Evolutionary conservation across 1,140 invertebrate genomes (phyloP).

Genomic region (Achroia grisella): DNA sequence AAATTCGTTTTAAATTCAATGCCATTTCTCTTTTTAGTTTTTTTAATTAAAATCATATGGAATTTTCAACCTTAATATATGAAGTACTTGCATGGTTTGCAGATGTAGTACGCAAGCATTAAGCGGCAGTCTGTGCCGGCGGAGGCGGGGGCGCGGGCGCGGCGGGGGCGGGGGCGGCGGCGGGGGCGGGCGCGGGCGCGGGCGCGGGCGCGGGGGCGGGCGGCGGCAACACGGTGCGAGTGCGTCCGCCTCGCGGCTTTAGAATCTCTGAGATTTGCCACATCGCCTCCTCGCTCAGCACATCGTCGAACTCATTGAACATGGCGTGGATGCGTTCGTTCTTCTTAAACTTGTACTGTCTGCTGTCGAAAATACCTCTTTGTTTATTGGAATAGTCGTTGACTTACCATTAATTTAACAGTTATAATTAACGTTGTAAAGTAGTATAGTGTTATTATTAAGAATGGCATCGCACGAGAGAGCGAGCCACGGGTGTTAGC

Average conservation of each 20-base stretch:
- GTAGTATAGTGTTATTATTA: too few species aligned
- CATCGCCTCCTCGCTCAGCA: conserved; percentile 95
- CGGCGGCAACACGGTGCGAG: conserved; percentile 25
- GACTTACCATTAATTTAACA: too few species aligned
- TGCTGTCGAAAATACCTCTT: conserved; percentile 23
- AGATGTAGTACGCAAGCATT: not conserved
- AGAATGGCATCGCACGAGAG: too few species aligned
- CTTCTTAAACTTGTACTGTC: conserved; percentile 89
- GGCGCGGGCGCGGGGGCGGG: conserved; percentile 19
- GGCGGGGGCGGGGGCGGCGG: conserved; percentile 27
- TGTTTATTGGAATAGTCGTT: too few species aligned
- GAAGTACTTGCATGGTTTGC: too few species aligned
- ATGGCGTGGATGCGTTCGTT: conserved; percentile 95
- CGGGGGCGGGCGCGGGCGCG: conserved; percentile 14
- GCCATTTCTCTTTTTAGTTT: too few species aligned
- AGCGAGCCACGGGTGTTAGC: too few species aligned
- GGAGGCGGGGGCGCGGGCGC: conserved; percentile 14
- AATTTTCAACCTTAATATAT: too few species aligned
- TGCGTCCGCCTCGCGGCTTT: conserved; percentile 86
- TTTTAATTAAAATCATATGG: too few species aligned
- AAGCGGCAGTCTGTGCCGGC: conserved; percentile 26
- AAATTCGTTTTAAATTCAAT: too few species aligned
- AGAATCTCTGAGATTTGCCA: conserved; percentile 98
- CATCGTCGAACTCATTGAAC: conserved; percentile 98
- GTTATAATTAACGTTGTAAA: too few species aligned